A percentile compares a stretch with the other conserved stretches of the same genome.
phyloP scores from a whole-genome alignment of 2,113 vertebrate species.

The Oxyruncus cristatus region DNA sequence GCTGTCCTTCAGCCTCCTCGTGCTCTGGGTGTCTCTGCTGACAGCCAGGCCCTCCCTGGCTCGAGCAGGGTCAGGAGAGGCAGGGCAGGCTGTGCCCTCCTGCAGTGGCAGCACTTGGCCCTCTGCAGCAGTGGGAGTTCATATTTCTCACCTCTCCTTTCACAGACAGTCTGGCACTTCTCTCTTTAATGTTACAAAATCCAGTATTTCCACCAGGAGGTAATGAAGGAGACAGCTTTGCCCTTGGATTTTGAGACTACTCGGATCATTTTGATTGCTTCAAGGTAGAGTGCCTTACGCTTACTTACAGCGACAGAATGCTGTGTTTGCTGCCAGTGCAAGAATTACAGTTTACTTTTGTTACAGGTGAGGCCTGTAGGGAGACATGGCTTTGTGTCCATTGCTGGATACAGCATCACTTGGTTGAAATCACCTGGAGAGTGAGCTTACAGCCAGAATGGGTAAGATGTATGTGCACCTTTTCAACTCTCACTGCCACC shows the following conservation, averaged over 20 bases:
- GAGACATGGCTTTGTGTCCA: background rate
- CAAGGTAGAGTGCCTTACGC: conserved; percentile 45
- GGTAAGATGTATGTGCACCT: background rate
- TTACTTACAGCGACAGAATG: background rate
- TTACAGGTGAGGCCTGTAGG: background rate
- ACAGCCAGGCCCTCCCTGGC: background rate
- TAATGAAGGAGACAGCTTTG: conserved; percentile 20
- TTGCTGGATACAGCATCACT: background rate
- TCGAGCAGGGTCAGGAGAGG: background rate
- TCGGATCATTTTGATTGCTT: conserved; percentile 4
- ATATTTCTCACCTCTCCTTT: background rate
- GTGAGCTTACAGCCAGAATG: background rate
- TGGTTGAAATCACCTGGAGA: background rate
- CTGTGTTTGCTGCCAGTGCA: background rate
- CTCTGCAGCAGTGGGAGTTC: background rate
- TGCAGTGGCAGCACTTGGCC: background rate
- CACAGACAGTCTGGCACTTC: background rate
- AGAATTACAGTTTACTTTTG: background rate
- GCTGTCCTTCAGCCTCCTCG: background rate
- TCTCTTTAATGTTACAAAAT: background rate
- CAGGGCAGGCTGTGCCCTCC: background rate
- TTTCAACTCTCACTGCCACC: background rate
- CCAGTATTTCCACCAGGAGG: background rate
- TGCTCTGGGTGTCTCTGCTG: background rate
- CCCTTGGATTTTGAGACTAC: conserved; percentile 26